Conservation (phyloP, 2,113 vertebrate genomes). For the Nycticebus coucang region DNA sequence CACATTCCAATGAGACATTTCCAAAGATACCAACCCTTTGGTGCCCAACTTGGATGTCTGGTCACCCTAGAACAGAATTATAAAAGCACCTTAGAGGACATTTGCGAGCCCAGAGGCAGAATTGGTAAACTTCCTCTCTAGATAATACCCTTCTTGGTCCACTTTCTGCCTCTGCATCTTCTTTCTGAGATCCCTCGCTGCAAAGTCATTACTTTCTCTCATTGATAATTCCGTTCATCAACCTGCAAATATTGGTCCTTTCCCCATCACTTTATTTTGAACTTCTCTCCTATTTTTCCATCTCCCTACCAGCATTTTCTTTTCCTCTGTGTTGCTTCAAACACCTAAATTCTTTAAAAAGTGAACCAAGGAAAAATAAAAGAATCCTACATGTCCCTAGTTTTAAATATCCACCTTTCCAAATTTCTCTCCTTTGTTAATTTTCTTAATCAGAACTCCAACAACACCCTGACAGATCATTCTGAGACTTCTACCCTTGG, state of each 20-base stretch:
- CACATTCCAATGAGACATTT: too few species aligned
- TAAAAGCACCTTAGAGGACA: too few species aligned
- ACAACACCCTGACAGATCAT: not conserved
- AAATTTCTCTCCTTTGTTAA: not conserved
- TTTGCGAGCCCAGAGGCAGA: too few species aligned
- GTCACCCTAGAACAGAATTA: too few species aligned
- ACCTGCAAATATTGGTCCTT: not conserved
- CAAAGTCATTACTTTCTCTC: not conserved
- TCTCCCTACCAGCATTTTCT: not conserved
- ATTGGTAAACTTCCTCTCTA: too few species aligned
- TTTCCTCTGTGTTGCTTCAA: not conserved
- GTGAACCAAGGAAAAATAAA: not conserved
- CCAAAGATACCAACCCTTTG: too few species aligned
- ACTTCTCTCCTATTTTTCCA: too few species aligned
- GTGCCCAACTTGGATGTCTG: too few species aligned
- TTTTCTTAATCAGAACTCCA: not conserved
- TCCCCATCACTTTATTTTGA: not conserved
- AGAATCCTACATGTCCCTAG: not conserved
- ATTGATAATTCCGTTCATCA: not conserved
- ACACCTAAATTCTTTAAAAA: not conserved
- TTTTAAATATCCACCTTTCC: too few species aligned
- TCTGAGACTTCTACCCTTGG: not conserved
- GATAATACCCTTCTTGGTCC: too few species aligned
- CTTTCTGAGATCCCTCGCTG: too few species aligned
- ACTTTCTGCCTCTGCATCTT: too few species aligned